A percentile compares a stretch with the other conserved stretches of the same genome.
Evolutionary conservation across 2,888 invertebrate species (phyloP).

Genomic region (Acronicta alni): DNA sequence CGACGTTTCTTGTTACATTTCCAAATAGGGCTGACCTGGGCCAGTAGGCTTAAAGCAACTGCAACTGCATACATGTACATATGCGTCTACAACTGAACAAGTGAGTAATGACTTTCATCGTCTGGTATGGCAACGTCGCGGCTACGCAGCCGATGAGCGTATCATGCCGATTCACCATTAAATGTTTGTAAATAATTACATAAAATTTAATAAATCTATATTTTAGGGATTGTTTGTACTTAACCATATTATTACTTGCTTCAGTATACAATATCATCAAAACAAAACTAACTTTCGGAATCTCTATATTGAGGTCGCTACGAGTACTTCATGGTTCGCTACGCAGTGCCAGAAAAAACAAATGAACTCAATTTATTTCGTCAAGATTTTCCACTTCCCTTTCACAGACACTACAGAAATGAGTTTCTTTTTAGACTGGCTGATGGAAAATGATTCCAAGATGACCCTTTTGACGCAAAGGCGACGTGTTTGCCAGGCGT

Average conservation of each 20-base stretch:
- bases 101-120: conserved; percentile 84
- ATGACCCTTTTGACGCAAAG: conserved; percentile 33
- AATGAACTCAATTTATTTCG: conserved; percentile 62
- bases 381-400: conserved; percentile 54
- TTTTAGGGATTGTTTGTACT: conserved; percentile 15
- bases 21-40: conserved; percentile 75
- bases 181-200: conserved; percentile 45
- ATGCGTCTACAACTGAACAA: conserved; percentile 57
- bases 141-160: conserved; percentile 67
- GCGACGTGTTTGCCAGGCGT: conserved; percentile 35
- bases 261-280: conserved; percentile 31
- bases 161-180: conserved; percentile 77
- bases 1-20: conserved; percentile 63
- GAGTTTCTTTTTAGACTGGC: conserved; percentile 30
- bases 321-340: conserved; percentile 70
- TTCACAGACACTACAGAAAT: conserved; percentile 43
- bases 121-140: conserved; percentile 83
- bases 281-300: conserved; percentile 54
- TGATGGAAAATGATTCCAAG: conserved; percentile 37
- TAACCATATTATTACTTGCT: conserved; percentile 33
- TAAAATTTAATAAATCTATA: conserved; percentile 26
- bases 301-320: conserved; percentile 70
- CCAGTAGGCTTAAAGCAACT: conserved; percentile 65
- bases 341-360: conserved; percentile 65
- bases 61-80: conserved; percentile 63